Evolutionary conservation across 2,113 vertebrate species (phyloP).

Genomic region (Lophochroa leadbeateri): DNA sequence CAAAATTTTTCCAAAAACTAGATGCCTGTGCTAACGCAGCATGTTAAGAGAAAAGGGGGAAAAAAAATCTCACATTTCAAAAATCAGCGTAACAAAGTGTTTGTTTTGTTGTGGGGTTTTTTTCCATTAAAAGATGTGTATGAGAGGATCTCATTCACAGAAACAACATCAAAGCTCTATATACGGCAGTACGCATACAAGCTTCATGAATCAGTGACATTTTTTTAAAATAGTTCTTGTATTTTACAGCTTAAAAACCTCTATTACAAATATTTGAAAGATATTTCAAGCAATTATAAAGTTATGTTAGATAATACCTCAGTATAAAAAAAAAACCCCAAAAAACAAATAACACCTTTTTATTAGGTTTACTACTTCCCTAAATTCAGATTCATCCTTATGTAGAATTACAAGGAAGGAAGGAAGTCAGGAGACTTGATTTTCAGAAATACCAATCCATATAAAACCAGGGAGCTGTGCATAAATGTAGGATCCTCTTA

Average conservation of each 20-base stretch:
- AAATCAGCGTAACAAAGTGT: neutral
- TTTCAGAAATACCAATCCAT: neutral
- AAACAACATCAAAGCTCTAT: neutral
- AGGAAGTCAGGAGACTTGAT: neutral
- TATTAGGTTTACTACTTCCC: neutral
- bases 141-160: neutral
- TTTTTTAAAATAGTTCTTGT: neutral
- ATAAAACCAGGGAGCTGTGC: neutral
- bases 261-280: neutral
- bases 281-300: neutral
- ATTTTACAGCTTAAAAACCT: conserved; percentile 5
- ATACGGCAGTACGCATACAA: neutral
- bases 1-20: neutral
- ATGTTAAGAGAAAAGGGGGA: neutral
- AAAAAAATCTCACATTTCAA: neutral
- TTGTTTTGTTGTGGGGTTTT: accelerated
- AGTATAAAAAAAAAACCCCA: neutral
- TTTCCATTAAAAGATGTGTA: neutral
- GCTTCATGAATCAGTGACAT: neutral
- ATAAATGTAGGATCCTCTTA: neutral
- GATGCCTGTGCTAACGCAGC: neutral
- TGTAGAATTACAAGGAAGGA: neutral
- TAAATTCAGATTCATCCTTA: neutral
- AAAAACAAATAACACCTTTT: neutral
- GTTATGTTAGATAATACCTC: neutral